Conservation (phyloP, 2,888 invertebrate genomes). For the Apeira syringaria region DNA sequence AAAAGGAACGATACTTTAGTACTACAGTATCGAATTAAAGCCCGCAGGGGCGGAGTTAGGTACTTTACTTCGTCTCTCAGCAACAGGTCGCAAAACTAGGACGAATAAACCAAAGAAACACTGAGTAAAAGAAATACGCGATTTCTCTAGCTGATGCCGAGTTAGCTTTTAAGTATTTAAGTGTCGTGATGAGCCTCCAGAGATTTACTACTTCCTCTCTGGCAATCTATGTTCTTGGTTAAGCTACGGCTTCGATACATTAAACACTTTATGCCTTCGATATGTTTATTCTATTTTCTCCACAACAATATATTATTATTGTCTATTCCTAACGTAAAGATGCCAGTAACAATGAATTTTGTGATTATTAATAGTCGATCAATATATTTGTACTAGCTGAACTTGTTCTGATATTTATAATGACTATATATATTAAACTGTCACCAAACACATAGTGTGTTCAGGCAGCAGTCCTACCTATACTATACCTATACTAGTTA, state of each 20-base stretch:
- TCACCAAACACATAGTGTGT: no score
- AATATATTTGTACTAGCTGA: no score
- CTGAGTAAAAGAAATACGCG: conserved; percentile 27
- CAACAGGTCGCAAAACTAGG: conserved; percentile 68
- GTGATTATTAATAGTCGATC: no score
- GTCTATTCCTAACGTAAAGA: no score
- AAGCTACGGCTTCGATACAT: conserved; percentile 5
- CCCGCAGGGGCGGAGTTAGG: conserved; percentile 38
- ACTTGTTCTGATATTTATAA: no score
- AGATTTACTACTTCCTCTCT: conserved; percentile 19
- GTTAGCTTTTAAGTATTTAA: conserved; percentile 24
- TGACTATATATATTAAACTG: no score
- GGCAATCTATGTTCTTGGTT: conserved; percentile 1
- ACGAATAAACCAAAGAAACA: conserved; percentile 20
- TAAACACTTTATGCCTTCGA: no score
- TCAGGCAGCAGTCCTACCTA: no score
- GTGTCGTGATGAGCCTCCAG: conserved; percentile 13
- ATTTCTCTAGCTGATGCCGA: conserved; percentile 27
- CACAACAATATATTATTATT: no score
- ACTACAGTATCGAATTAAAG: conserved; percentile 56
- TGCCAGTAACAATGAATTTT: no score
- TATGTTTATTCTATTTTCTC: no score
- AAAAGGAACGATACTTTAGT: conserved; percentile 47
- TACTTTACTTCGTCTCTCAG: conserved; percentile 45
- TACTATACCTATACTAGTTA: no score